A percentile compares a stretch with the other conserved stretches of the same genome.
phyloP scores from a whole-genome alignment of 1,140 invertebrate genomes.

The Heliconius eleuchia region DNA sequence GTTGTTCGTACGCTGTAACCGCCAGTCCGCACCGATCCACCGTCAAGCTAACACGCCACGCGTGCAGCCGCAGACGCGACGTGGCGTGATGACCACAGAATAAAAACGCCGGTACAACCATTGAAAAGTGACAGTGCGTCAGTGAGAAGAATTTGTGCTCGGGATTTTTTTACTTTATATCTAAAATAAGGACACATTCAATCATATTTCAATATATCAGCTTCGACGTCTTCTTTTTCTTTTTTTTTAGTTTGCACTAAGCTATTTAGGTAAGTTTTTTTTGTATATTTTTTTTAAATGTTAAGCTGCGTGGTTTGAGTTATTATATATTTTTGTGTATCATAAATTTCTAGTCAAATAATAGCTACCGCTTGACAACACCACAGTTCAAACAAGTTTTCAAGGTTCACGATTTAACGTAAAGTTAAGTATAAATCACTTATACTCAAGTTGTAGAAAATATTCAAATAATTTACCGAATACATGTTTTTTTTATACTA shows the following conservation, averaged over 20 bases:
- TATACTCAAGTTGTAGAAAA: background rate
- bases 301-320: background rate
- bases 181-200: constrained; percentile 40
- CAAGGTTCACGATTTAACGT: constrained; percentile 41
- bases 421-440: constrained; percentile 16
- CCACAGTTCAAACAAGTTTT: constrained; percentile 40
- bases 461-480: background rate
- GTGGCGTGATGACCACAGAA: constrained; percentile 62
- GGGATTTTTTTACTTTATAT: constrained; percentile 28
- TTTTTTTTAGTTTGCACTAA: constrained; percentile 57
- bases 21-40: constrained; percentile 64
- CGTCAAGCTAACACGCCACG: constrained; percentile 60
- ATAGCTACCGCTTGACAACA: background rate
- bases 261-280: constrained; percentile 59
- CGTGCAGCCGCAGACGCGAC: constrained; percentile 47
- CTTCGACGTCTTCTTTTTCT: constrained; percentile 41
- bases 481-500: background rate
- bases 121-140: constrained; percentile 71
- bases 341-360: background rate
- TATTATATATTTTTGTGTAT: constrained; percentile 6
- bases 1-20: background rate
- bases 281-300: constrained; percentile 20
- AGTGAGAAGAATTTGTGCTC: constrained; percentile 67
- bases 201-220: constrained; percentile 37
- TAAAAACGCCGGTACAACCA: constrained; percentile 64